Base-by-base conservation (phyloP, 2,888 invertebrate species). In the Dolomedes plantarius region DNA sequence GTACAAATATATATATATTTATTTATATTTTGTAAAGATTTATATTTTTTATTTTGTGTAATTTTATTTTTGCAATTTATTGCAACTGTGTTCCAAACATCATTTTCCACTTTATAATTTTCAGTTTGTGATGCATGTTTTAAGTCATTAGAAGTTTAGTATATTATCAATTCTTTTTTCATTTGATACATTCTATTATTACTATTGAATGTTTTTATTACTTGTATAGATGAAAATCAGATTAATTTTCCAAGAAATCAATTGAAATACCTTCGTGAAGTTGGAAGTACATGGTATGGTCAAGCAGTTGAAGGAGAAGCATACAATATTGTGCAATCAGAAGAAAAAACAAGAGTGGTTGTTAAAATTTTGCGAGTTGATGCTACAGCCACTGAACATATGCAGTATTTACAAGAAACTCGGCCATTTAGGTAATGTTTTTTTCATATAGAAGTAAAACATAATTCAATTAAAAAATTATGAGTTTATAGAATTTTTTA, bases 251-350 rank as follows among this genome's bases (percentile, higher is more conserved):
- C 96, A 0, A 93, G 96, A 89, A 94, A 93, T 89, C 94, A 94
- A 90, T 92, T 97, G 89, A 95, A 96, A 91, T 97, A 96, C 91
- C 93, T 96, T 19, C 94, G 94, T 90, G 96, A 96, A 92, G 93
- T 96, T 85, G 96, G 96, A 1, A 93, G 94, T 88, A 96, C 96
- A 62, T 96, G 96, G 96, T 97, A 96, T 91, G 96, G 96, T 77
- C 94, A 93, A 91, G 95, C 96, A 19, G 94, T 96, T 3, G 95
- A 95, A 91, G 95, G 96, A 7, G 95, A 95, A 90, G 94, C 95
- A 0, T 93, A 94, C 89, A 92, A 92, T 68, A 91, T 93, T 89
- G 91, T 90, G 31, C 89, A 89, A 82, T 90, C 90, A 41, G 89
- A 90, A 80, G 89, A 90, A 90, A 90, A 89, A 64, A 92, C 91